These are phyloP conservation scores for Meliscaeva auricollis DNA, from an alignment of 2,888 invertebrate species.

Conservation along the genomic window DNA sequence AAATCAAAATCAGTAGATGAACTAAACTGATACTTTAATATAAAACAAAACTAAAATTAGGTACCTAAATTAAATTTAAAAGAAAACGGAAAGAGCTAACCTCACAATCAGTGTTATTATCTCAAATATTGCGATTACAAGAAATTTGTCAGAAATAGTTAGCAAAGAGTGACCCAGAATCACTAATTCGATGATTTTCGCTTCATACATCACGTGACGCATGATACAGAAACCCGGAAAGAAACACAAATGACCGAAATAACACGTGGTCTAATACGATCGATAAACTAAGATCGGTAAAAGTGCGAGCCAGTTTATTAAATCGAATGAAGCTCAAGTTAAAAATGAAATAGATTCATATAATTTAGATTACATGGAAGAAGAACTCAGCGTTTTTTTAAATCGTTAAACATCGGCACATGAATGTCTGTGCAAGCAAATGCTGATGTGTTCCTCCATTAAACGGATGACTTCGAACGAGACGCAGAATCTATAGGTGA, in stretches of 20 bases:
- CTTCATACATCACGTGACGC: too few relatives aligned
- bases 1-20: too few relatives aligned
- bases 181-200: too few relatives aligned
- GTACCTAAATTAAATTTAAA: too few relatives aligned
- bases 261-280: slow-evolving; percentile 19
- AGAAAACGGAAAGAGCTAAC: too few relatives aligned
- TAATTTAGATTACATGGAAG: slow-evolving; percentile 30
- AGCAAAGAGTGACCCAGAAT: too few relatives aligned
- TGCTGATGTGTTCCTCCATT: slow-evolving; percentile 21
- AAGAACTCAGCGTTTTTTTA: slow-evolving; percentile 35
- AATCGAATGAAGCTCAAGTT: background rate
- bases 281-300: slow-evolving; percentile 38
- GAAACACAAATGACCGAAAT: slow-evolving; percentile 9
- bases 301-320: slow-evolving; percentile 18
- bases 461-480: slow-evolving; percentile 38
- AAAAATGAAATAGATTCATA: slow-evolving; percentile 7
- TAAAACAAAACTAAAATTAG: too few relatives aligned
- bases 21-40: too few relatives aligned
- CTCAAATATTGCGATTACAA: too few relatives aligned
- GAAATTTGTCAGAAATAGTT: too few relatives aligned
- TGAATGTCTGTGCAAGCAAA: slow-evolving; percentile 32
- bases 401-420: slow-evolving; percentile 32
- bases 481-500: slow-evolving; percentile 49
- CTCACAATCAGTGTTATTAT: too few relatives aligned
- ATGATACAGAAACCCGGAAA: slow-evolving; percentile 12